Conservation (phyloP, 1,140 invertebrate species). For the Sitodiplosis mosellana region DNA sequence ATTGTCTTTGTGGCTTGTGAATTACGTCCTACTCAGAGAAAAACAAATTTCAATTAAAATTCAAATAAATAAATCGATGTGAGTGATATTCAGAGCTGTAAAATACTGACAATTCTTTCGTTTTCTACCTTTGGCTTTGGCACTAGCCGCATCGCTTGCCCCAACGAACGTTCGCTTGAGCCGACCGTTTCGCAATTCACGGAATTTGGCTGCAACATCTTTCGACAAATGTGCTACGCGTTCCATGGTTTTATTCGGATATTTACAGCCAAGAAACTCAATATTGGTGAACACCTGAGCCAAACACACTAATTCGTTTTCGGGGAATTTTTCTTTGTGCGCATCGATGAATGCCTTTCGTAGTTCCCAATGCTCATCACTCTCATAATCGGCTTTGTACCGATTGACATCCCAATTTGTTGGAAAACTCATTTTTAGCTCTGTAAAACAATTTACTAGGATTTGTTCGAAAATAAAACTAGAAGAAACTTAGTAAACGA, state of each 20-base stretch:
- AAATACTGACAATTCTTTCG: conserved; percentile 20
- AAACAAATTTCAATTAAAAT: too few relatives aligned
- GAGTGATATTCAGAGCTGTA: not conserved
- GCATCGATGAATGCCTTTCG: conserved; percentile 50
- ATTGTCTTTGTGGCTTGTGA: too few relatives aligned
- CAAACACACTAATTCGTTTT: conserved; percentile 58
- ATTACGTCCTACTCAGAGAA: too few relatives aligned
- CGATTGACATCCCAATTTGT: conserved; percentile 41
- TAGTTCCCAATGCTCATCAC: conserved; percentile 66
- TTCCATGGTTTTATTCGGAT: conserved; percentile 61
- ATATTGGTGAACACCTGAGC: conserved; percentile 68
- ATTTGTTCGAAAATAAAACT: too few relatives aligned
- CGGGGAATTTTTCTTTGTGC: conserved; percentile 49
- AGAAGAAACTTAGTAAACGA: too few relatives aligned
- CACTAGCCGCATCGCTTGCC: conserved; percentile 57
- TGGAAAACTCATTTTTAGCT: conserved; percentile 11
- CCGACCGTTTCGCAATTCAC: conserved; percentile 43
- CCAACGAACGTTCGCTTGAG: conserved; percentile 56
- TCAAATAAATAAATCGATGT: not conserved
- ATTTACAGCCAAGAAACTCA: conserved; percentile 69
- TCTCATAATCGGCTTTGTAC: conserved; percentile 50
- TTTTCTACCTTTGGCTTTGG: conserved; percentile 42
- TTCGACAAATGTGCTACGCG: conserved; percentile 50
- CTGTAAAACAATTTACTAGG: too few relatives aligned
- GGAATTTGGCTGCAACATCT: conserved; percentile 46